Conservation (phyloP, 2,797 vertebrate species). For the Alauda arvensis region DNA sequence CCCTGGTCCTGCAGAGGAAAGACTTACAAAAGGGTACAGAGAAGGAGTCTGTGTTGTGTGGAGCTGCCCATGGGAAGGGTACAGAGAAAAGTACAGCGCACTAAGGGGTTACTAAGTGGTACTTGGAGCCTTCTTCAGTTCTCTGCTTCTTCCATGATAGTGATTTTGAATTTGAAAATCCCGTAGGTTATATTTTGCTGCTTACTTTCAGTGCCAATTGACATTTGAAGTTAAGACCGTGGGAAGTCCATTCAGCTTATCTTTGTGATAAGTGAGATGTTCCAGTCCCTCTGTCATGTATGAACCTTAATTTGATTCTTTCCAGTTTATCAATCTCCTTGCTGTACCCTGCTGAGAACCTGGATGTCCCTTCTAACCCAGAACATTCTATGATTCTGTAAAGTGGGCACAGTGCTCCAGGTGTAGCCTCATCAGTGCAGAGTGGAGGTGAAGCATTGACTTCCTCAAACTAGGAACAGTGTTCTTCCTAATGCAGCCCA, state of each 20-base stretch:
- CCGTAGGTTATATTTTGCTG: not conserved
- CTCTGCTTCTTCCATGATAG: not conserved
- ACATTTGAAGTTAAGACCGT: not conserved
- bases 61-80: not conserved
- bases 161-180: not conserved
- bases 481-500: not conserved
- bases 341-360: not conserved
- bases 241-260: not conserved
- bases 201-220: not conserved
- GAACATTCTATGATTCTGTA: not conserved
- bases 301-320: not conserved
- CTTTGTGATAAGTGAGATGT: not conserved
- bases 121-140: not conserved
- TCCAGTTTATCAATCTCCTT: not conserved
- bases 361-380: not conserved
- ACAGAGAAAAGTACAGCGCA: not conserved
- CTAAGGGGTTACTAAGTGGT: not conserved
- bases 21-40: not conserved
- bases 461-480: not conserved
- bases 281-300: not conserved
- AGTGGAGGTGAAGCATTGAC: not conserved
- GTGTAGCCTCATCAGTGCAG: not conserved
- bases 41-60: not conserved
- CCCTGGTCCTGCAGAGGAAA: too few relatives aligned
- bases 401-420: not conserved